Conservation (phyloP, 2,888 invertebrate genomes). For the Hyles lineata region DNA sequence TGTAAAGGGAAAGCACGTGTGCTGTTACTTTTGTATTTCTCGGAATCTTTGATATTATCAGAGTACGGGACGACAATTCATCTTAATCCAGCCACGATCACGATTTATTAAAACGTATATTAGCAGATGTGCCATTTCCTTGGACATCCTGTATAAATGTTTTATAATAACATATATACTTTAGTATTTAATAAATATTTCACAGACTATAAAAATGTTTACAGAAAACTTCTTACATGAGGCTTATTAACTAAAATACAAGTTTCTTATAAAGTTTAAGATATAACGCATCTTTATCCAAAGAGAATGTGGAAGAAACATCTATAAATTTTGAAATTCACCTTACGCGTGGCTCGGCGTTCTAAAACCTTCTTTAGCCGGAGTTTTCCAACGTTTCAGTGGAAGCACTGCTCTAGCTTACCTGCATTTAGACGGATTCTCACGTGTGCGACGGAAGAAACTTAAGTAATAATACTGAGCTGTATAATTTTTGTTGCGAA, state of each 20-base stretch:
- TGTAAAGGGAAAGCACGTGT: no score
- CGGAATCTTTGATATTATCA: no score
- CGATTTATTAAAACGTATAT: no score
- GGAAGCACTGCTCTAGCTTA: slow-evolving; percentile 44
- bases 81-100: no score
- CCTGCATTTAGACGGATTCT: slow-evolving; percentile 36
- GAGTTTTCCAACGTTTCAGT: slow-evolving; percentile 44
- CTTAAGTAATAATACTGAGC: background rate
- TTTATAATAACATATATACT: no score
- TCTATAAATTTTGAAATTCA: slow-evolving; percentile 18
- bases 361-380: slow-evolving; percentile 44
- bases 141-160: no score
- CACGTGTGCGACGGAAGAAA: slow-evolving; percentile 4
- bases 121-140: no score
- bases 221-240: no score
- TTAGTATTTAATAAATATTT: no score
- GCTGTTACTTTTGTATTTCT: no score
- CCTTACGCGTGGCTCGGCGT: slow-evolving; percentile 32
- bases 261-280: slow-evolving; percentile 7
- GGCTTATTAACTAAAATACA: background rate
- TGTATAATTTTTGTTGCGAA: background rate
- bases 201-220: no score
- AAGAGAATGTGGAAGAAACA: background rate
- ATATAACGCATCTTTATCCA: background rate
- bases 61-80: no score